phyloP scores from a whole-genome alignment of 2,888 invertebrate species.

The Beris chalybata region DNA sequence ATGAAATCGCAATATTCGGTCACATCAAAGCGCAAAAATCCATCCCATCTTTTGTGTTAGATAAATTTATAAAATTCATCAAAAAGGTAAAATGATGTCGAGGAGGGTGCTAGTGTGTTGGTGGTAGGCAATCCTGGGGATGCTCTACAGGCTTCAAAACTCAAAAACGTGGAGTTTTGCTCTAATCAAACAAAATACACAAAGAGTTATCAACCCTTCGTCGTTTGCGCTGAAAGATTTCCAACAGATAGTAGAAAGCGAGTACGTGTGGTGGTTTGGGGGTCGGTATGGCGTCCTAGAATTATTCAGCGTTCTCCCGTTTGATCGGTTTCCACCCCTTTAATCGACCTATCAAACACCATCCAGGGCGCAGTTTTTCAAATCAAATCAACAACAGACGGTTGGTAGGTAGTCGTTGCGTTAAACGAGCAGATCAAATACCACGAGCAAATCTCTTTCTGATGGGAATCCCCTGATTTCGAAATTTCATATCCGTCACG shows the following conservation, averaged over 20 bases:
- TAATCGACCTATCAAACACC: slow-evolving; percentile 18
- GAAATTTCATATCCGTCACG: too few species aligned
- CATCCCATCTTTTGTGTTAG: not conserved
- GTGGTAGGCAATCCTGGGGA: too few species aligned
- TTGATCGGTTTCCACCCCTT: slow-evolving; percentile 21
- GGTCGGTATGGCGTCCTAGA: slow-evolving; percentile 2
- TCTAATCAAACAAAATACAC: not conserved
- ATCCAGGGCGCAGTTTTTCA: slow-evolving; percentile 17
- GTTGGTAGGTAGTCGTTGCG: too few species aligned
- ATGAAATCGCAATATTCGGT: slow-evolving; percentile 30
- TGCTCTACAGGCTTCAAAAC: not conserved
- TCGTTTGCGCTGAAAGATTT: not conserved
- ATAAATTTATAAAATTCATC: not conserved
- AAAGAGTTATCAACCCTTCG: not conserved
- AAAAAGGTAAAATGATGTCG: not conserved
- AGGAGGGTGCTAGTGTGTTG: too few species aligned
- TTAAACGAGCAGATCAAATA: too few species aligned
- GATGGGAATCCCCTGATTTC: too few species aligned
- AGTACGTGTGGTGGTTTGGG: not conserved
- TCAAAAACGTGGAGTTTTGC: not conserved
- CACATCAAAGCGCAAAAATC: slow-evolving; percentile 35
- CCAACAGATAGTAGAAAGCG: too few species aligned
- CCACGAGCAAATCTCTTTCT: too few species aligned
- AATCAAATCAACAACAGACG: slow-evolving; percentile 27
- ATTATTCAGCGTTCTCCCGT: not conserved